phyloP scores from a whole-genome alignment of 2,888 invertebrate genomes.

The Arge pagana region DNA sequence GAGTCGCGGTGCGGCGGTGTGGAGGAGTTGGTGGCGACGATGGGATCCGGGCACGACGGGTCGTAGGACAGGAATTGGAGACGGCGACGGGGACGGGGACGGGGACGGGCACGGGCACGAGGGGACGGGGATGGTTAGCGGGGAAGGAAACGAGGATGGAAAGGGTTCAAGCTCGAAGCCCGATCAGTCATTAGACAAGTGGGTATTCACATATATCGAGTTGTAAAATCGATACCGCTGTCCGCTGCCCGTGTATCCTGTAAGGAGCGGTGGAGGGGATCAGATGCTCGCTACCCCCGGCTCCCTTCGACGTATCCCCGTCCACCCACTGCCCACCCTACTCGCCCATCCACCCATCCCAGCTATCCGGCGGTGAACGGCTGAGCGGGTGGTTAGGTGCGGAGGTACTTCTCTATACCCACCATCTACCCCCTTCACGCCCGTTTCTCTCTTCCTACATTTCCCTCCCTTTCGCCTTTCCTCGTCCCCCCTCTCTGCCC shows the following conservation, averaged over 20 bases:
- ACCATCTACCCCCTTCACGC: conserved; percentile 27
- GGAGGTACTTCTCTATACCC: conserved; percentile 23
- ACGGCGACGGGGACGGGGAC: conserved; percentile 26
- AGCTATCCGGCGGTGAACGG: conserved; percentile 27
- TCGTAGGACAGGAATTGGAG: conserved; percentile 32
- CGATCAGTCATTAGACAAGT: conserved; percentile 59
- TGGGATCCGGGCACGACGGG: conserved; percentile 34
- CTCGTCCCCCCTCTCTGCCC: conserved; percentile 28
- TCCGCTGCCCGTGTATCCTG: conserved; percentile 57
- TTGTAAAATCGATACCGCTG: conserved; percentile 60
- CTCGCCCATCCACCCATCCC: conserved; percentile 23
- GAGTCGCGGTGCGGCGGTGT: conserved; percentile 24
- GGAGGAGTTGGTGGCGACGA: conserved; percentile 29
- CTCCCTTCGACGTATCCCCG: conserved; percentile 33
- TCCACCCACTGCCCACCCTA: conserved; percentile 30
- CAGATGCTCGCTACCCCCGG: conserved; percentile 43
- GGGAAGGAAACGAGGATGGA: too few species aligned
- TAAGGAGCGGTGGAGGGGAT: conserved; percentile 51
- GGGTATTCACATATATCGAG: conserved; percentile 58
- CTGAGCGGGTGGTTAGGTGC: conserved; percentile 10
- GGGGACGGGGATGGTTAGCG: conserved; percentile 20
- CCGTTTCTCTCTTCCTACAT: conserved; percentile 25
- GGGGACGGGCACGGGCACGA: conserved; percentile 30
- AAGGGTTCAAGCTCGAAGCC: conserved; percentile 54
- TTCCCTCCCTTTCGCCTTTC: conserved; percentile 25